Base-by-base conservation (phyloP, 2,113 vertebrate species). In the Struthidea cinerea region DNA sequence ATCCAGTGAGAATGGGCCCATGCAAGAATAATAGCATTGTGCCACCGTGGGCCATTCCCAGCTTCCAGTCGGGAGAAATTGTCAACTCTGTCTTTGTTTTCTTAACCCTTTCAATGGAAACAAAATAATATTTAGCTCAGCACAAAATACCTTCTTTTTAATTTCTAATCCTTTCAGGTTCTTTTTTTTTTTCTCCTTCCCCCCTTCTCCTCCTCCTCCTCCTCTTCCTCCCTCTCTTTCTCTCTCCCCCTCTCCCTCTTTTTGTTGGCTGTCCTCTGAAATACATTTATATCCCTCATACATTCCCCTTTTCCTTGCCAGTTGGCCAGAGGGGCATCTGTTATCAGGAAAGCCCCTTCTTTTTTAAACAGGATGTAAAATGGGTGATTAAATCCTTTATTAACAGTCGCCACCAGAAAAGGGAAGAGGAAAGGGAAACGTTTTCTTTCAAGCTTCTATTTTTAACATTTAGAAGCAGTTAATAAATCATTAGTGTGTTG, bases 61-160 rank as follows among this genome's bases (percentile, higher is more conserved):
- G 98, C 97, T 97, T 96, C 97, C 96, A 96, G 97, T 97, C 73
- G 96, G 94, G 90, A 94, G 96, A 97, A 97, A 98, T 94, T 97
- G 97, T 97, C 97, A 97, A 95, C 96, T 97, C 71, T 65, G 87
- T 89, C 97, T 97, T 98, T 98, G 96, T 98, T 96, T 97, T 97
- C 97, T 97, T 98, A 97, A 97, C 97, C 97, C 97, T 97, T 98
- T 98, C 97, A 97, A 97, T 96, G 86, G 97, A 97, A 97, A 97
- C 96, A 97, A 98, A 98, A 98, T 98, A 98, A 98, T 98, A 98
- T 98, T 98, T 97, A 97, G 97, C 97, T 97, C 94, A 97, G 96
- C 97, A 97, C 96, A 98, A 97, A 97, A 97, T 97, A 97, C 96
- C 93, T 97, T 94, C 95, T 96, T 97, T 95, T 97, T 95, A 27